Percentiles rank a stretch among this genome's conserved stretches.
These are phyloP conservation scores for Nanorana parkeri DNA, from an alignment of 2,113 vertebrate genomes.

Conservation along the genomic window DNA sequence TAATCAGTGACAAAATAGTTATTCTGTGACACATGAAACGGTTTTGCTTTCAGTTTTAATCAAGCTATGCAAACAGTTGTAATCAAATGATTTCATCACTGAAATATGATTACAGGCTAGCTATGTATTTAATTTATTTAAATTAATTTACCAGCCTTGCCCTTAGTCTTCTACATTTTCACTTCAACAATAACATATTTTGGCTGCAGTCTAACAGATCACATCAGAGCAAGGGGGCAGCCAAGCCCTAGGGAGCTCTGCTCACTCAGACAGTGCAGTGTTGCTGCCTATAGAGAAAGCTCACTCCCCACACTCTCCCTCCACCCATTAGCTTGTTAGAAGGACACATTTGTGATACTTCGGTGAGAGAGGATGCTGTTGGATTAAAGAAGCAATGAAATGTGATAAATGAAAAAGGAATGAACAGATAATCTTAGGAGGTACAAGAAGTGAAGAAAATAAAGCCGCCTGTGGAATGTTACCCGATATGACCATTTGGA, in stretches of 20 bases:
- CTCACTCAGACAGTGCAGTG: background rate
- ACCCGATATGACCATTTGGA: background rate
- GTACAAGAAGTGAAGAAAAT: background rate
- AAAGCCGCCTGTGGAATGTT: background rate
- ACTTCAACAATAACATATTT: background rate
- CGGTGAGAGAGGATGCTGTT: background rate
- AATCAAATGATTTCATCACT: no score
- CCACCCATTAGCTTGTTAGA: conserved; percentile 54
- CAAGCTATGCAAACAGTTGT: no score
- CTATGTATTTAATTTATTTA: no score
- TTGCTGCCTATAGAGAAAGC: conserved; percentile 6
- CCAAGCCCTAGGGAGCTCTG: background rate
- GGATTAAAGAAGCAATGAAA: background rate
- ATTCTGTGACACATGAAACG: no score
- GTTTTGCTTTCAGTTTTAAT: no score
- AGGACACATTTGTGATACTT: conserved; percentile 4
- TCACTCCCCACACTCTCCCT: conserved; percentile 41
- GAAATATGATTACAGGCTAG: no score
- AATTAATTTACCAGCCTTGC: no score
- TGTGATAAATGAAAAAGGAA: background rate
- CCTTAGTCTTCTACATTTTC: background rate
- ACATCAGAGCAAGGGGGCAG: conserved; percentile 27
- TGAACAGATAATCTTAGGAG: background rate
- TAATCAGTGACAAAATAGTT: no score
- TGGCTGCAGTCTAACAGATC: conserved; percentile 6